phyloP scores from a whole-genome alignment of 23 tunicate genomes.

The Clavelina lepadiformis region DNA sequence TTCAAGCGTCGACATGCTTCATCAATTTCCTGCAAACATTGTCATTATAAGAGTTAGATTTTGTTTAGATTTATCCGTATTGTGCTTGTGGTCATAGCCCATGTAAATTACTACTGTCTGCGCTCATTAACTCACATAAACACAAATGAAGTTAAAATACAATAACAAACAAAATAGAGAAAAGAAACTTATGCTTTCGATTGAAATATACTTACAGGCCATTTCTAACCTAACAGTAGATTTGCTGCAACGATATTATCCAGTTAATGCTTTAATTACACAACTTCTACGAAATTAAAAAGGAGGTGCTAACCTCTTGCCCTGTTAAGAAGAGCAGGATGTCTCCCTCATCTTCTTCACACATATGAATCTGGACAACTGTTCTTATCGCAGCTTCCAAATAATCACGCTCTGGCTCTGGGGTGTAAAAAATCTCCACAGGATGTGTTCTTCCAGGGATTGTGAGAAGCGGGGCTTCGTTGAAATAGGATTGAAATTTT shows the following conservation, averaged over 20 bases:
- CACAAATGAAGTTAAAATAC: no score
- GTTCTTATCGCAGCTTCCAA: slow-evolving; percentile 96
- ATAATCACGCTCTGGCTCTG: slow-evolving; percentile 97
- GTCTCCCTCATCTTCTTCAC: slow-evolving; percentile 93
- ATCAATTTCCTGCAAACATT: slow-evolving; percentile 84
- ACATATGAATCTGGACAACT: slow-evolving; percentile 92
- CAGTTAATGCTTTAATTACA: no score
- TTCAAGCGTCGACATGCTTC: slow-evolving; percentile 94
- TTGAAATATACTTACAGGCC: no score
- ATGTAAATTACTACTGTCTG: no score
- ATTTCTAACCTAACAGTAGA: no score
- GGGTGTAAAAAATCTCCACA: slow-evolving; percentile 94
- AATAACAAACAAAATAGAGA: no score
- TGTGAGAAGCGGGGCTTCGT: slow-evolving; percentile 89
- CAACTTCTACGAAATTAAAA: no score
- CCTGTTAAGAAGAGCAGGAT: slow-evolving; percentile 94
- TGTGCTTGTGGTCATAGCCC: neutral
- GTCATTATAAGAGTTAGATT: neutral
- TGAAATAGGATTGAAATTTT: slow-evolving; percentile 89
- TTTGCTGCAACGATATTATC: no score
- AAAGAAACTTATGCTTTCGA: no score
- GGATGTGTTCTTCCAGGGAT: slow-evolving; percentile 97
- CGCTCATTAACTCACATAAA: no score
- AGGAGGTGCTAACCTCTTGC: slow-evolving; percentile 83
- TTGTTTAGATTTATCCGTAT: neutral